These are phyloP conservation scores for Camarhynchus parvulus DNA, from an alignment of 2,113 vertebrate species.

Conservation along the genomic window DNA sequence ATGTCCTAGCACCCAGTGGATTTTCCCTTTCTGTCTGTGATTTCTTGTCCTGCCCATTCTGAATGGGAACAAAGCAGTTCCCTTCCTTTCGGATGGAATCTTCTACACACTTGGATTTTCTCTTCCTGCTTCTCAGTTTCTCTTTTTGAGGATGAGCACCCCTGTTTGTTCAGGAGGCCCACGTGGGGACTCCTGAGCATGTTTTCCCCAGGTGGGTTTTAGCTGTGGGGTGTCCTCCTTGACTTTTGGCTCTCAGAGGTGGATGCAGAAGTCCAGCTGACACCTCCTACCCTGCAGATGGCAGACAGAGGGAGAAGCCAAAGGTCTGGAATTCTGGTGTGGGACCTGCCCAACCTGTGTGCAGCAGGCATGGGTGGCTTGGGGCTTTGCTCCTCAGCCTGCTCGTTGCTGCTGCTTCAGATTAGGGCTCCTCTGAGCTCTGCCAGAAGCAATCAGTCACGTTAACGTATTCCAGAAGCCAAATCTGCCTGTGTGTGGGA, in stretches of 20 bases:
- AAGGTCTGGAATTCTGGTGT: background rate
- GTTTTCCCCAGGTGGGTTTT: background rate
- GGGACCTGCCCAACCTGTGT: background rate
- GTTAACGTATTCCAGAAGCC: conserved; percentile 39
- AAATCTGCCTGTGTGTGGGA: background rate
- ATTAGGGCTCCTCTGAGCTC: background rate
- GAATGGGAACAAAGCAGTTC: background rate
- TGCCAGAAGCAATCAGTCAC: conserved; percentile 13
- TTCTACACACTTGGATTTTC: background rate
- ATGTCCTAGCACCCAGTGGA: background rate
- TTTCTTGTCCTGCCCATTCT: background rate
- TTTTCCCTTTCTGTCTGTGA: background rate
- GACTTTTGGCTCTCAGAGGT: background rate
- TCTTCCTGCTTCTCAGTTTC: background rate
- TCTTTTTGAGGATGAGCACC: background rate
- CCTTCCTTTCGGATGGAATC: background rate
- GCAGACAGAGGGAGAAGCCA: background rate
- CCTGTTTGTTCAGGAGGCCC: background rate
- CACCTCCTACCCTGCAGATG: background rate
- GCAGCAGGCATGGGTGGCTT: background rate
- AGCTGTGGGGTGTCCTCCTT: background rate
- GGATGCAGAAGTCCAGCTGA: background rate
- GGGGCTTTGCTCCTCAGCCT: background rate
- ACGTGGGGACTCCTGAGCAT: background rate
- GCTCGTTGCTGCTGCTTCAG: background rate